Conservation (phyloP, 2,113 vertebrate species). For the Pterophyllum scalare region DNA sequence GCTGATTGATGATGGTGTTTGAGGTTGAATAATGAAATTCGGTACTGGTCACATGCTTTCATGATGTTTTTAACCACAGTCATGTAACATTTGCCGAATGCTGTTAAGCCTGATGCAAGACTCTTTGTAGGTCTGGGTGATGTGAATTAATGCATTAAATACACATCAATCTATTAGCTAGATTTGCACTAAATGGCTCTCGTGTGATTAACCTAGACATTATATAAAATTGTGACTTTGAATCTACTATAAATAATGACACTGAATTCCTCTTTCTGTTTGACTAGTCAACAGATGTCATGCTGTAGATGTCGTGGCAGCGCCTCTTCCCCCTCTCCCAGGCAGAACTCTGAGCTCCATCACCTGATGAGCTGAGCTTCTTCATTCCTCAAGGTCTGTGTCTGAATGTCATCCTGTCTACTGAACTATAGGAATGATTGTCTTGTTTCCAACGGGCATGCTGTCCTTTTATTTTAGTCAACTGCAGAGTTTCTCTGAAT, state of each 20-base stretch:
- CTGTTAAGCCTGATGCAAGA: neutral
- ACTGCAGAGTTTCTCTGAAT: neutral
- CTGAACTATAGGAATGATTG: neutral
- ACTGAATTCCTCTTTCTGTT: no score
- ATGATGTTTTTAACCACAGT: neutral
- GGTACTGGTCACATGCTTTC: no score
- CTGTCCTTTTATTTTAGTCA: neutral
- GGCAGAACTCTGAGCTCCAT: slow-evolving; percentile 84
- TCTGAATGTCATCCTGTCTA: neutral
- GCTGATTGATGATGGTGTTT: neutral
- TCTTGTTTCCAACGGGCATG: neutral
- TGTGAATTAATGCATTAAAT: neutral
- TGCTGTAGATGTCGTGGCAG: slow-evolving; percentile 78
- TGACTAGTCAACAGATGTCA: neutral
- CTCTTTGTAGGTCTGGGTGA: neutral
- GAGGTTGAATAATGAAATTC: neutral
- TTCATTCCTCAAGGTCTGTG: slow-evolving; percentile 86
- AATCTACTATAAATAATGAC: no score
- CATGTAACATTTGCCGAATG: no score
- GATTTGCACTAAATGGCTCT: neutral
- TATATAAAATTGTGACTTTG: no score
- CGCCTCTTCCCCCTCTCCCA: slow-evolving; percentile 76
- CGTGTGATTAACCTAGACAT: no score
- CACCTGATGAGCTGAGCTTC: slow-evolving; percentile 84
- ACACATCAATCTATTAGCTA: neutral